Base-by-base conservation (phyloP, 2,888 invertebrate species). In the Cantharis lateralis region DNA sequence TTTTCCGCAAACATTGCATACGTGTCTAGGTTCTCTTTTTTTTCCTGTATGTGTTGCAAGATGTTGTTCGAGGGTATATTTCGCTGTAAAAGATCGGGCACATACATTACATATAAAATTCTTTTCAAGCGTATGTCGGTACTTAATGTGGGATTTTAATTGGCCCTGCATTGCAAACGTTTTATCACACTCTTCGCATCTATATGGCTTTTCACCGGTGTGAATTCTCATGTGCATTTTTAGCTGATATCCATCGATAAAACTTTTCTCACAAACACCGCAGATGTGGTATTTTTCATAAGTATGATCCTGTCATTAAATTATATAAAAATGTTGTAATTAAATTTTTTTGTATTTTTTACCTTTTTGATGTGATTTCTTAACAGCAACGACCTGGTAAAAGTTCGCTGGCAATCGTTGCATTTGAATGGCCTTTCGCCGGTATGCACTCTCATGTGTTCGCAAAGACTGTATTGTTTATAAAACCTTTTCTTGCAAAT, bases 371-470 rank as follows among this genome's bases (percentile, higher is more conserved):
- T 70, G 66, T 77, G 77, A 72, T 79, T 73, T 28, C 77, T 18
- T 4, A 81, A 64, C 48, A 80, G 62, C 28, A 80, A 74, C 2
- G 74, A 73, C 62, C 81, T 78, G 10, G 81, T 80, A 15, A 81
- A 81, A 10, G 80, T 73, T 32, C 72, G 61, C 5, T 69, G 75
- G 32, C 81, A 81, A 11, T 78, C 15, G 11, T 83, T 79, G 70
- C 86, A 86, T 32, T 79, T 79, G 66, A 83, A 84, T 0, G 85
- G 85, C 28, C 84, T 82, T 70, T 84, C 84, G 13, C 84, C 84
- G 11, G 82, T 82, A 71, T 87, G 87, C 10, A 84, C 81, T 10
- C 86, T 82, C 26, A 84, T 82, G 74, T 87, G 80, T 62, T 79
- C 79, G 10, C 71, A 72, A 2, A 78, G 78, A 75, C 78, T 78